Base-by-base conservation (phyloP, 2,113 vertebrate genomes). In the Gymnogyps californianus region DNA sequence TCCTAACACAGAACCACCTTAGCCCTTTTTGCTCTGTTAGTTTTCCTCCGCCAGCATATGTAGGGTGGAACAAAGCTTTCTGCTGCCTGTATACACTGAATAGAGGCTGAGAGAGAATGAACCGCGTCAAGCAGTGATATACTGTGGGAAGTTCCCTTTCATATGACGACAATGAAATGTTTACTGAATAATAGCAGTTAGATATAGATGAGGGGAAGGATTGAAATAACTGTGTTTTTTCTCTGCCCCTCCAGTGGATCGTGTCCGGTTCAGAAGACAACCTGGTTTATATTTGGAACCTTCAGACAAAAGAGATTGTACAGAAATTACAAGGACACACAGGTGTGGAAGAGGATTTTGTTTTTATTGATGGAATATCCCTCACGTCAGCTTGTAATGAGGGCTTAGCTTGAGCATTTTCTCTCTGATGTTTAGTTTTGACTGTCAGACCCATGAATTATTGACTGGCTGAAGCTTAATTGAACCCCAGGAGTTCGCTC, bases 271-370 rank as follows among this genome's bases (percentile, higher is more conserved):
- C 99, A 2, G 99, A 99, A 97, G 99, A 99, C 97, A 99, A 99
- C 98, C 98, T 99, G 98, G 99, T 99, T 90, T 99, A 99, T 81
- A 99, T 99, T 83, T 99, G 99, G 99, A 99, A 99, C 98, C 98
- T 99, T 92, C 99, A 99, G 98, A 99, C 99, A 5, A 99, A 99
- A 98, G 99, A 99, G 99, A 99, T 99, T 2, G 99, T 99, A 93
- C 99, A 99, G 99, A 99, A 99, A 92, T 97, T 99, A 90, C 99
- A 99, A 95, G 99, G 99, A 36, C 99, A 99, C 97, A 99, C 99
- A 98, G 99, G 99, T 99, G 96, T 89, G 98, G 29, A 8, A 7
- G 16, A 59, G 42, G 19, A 54, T 85, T 89, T 36, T 75, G 58
- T 0, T n/a, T 80, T 79, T 71, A 26, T 55, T 67, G 74, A 31